Evolutionary conservation across 2,113 vertebrate species (phyloP).

Genomic region (Opisthocomus hoazin): DNA sequence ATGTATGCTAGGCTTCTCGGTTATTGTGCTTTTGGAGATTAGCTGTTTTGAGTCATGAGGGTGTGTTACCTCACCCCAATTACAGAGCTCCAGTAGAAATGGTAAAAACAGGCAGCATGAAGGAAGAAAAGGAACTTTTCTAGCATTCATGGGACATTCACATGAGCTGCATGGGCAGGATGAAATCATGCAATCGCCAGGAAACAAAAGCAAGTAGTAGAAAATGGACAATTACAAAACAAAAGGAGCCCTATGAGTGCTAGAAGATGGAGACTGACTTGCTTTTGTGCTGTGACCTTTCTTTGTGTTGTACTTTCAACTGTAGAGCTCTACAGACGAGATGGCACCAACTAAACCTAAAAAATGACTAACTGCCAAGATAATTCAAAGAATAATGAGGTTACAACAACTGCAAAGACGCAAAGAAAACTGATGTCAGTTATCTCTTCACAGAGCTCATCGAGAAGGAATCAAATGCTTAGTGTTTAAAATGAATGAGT

Average conservation of each 20-base stretch:
- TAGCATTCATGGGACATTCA: constrained; percentile 48
- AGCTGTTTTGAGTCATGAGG: constrained; percentile 53
- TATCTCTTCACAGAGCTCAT: constrained; percentile 42
- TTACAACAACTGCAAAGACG: constrained; percentile 38
- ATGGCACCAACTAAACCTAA: constrained; percentile 63
- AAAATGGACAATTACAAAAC: constrained; percentile 38
- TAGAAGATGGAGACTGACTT: not conserved
- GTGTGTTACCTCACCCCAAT: constrained; percentile 48
- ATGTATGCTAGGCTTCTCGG: not conserved
- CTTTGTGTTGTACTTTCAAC: constrained; percentile 16
- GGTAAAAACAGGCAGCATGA: constrained; percentile 35
- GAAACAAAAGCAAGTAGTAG: constrained; percentile 40
- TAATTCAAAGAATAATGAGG: constrained; percentile 66
- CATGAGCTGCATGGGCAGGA: constrained; percentile 41
- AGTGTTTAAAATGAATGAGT: constrained; percentile 27
- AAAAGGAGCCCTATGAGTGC: constrained; percentile 18
- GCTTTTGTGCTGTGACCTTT: constrained; percentile 31
- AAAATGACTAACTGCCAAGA: constrained; percentile 50
- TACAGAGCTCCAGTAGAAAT: constrained; percentile 34
- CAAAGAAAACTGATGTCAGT: constrained; percentile 43
- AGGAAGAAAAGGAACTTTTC: constrained; percentile 41
- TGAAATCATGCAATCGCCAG: constrained; percentile 47
- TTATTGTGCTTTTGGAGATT: constrained; percentile 43
- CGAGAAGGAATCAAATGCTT: constrained; percentile 21
- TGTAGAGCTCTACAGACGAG: constrained; percentile 47